These are phyloP conservation scores for Drosophila anomelani DNA, from an alignment of 2,888 invertebrate species.

Conservation along the genomic window DNA sequence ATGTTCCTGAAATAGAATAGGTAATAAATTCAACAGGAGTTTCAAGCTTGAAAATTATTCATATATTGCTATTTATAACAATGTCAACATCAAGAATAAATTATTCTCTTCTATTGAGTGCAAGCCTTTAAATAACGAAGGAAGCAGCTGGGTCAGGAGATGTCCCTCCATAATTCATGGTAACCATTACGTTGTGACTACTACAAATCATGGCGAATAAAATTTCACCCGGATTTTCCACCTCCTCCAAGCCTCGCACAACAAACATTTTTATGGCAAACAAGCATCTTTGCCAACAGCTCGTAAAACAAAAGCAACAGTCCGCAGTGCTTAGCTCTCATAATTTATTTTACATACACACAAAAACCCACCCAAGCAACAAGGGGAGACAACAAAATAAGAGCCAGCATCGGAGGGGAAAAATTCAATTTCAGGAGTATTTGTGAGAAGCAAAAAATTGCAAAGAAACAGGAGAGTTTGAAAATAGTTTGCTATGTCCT, in stretches of 20 bases:
- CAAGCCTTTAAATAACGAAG: constrained; percentile 7
- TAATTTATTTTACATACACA: constrained; percentile 58
- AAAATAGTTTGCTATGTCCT: neutral
- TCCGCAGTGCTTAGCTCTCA: constrained; percentile 33
- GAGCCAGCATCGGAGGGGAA: constrained; percentile 20
- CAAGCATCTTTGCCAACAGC: constrained; percentile 43
- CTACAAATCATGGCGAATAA: constrained; percentile 42
- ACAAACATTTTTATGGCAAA: constrained; percentile 33
- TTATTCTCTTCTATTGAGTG: constrained; percentile 16
- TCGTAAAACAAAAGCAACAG: constrained; percentile 48
- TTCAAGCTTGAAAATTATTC: constrained; percentile 9
- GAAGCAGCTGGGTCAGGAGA: constrained; percentile 22
- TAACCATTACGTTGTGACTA: constrained; percentile 28
- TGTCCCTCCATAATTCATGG: constrained; percentile 41
- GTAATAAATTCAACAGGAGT: neutral
- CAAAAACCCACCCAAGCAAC: constrained; percentile 27
- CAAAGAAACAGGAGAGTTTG: neutral
- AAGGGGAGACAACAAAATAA: constrained; percentile 14
- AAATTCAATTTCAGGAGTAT: constrained; percentile 37
- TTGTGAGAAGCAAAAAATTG: neutral
- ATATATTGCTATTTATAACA: constrained; percentile 1
- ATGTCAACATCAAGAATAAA: constrained; percentile 17
- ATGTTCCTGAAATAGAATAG: neutral
- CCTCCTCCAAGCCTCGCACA: neutral
- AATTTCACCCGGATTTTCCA: constrained; percentile 13